Evolutionary conservation across 1,140 invertebrate species (phyloP).

Genomic region (Drosophila tropicalis): DNA sequence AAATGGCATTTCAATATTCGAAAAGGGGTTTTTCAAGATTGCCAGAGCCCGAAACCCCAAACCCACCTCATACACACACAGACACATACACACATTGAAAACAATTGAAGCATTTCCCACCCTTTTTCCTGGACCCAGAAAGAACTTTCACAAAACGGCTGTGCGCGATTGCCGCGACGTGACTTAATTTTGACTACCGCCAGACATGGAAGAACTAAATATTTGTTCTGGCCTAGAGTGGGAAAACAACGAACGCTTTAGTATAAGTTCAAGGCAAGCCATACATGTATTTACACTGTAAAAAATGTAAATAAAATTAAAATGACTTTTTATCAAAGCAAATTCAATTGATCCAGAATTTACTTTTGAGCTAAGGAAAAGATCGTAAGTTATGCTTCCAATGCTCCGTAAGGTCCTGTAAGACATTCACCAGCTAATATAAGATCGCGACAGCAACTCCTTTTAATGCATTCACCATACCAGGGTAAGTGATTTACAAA

Average conservation of each 20-base stretch:
- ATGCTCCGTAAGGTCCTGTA: no score
- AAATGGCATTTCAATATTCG: conserved; percentile 77
- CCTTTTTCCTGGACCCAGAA: conserved; percentile 14
- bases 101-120: conserved; percentile 8
- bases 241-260: neutral
- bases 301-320: neutral
- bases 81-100: neutral
- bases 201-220: conserved; percentile 58
- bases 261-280: neutral
- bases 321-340: no score
- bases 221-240: conserved; percentile 43
- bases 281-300: neutral
- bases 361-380: no score
- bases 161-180: conserved; percentile 79
- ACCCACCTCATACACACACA: conserved; percentile 13
- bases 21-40: conserved; percentile 65
- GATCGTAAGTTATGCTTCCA: no score
- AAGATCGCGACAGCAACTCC: no score
- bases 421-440: no score
- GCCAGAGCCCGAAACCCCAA: conserved; percentile 40
- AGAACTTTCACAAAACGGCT: conserved; percentile 60
- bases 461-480: no score
- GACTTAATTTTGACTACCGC: conserved; percentile 77
- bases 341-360: no score
- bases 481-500: no score